Evolutionary conservation across 1,140 invertebrate species (phyloP).

Genomic region (Lepidostoma basale): DNA sequence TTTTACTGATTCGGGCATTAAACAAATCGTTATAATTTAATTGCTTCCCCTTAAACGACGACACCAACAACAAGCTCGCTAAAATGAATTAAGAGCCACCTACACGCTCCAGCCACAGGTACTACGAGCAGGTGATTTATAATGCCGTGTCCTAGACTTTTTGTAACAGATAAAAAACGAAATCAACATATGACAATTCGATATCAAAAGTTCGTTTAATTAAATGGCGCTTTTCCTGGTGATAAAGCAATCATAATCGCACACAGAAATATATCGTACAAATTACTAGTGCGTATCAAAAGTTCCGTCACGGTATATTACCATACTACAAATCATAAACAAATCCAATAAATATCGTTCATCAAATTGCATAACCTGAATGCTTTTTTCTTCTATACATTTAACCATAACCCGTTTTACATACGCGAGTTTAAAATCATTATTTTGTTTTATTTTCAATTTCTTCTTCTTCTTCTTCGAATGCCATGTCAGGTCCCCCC

Average conservation of each 20-base stretch:
- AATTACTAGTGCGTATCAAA: too few species aligned
- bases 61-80: neutral
- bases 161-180: slow-evolving; percentile 5
- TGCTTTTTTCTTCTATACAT: too few species aligned
- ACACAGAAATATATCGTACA: too few species aligned
- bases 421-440: too few species aligned
- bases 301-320: too few species aligned
- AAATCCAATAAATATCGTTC: too few species aligned
- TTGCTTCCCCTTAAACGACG: neutral
- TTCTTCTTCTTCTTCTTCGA: too few species aligned
- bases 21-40: slow-evolving; percentile 8
- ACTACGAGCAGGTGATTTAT: slow-evolving; percentile 17
- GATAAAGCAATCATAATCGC: neutral
- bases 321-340: too few species aligned
- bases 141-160: neutral
- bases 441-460: too few species aligned
- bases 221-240: neutral
- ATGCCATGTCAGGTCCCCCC: too few species aligned
- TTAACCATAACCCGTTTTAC: too few species aligned
- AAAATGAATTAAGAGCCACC: neutral
- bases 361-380: too few species aligned
- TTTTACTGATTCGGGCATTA: neutral
- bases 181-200: neutral
- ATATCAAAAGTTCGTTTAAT: neutral
- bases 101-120: neutral